Evolutionary conservation across 2,797 vertebrate genomes (phyloP), one percentile per base, ranked within the genome.

Genomic region (Macropus fuliginosus): DNA sequence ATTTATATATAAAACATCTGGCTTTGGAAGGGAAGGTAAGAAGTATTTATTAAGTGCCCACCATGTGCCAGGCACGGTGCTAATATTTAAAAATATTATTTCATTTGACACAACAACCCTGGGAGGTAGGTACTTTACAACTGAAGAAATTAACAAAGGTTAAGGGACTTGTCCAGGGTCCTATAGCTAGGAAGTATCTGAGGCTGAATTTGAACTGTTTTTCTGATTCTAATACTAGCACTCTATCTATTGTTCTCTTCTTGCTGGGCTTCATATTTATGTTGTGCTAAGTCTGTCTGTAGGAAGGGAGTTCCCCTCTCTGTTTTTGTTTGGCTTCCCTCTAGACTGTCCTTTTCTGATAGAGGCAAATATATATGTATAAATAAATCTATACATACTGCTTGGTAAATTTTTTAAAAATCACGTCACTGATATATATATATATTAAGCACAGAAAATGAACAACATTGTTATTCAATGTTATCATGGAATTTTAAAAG

Each of bases 391-490:
- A 40, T 21, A 40, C n/a, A n/a, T n/a, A 66, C 62, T 0, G 10
- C 16, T 66, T 66, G 5, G 14, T 66, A 66, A 66, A 66, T 66
- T 6, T 29, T n/a, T 16, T 16, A n/a, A 62, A 66, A 66, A 66
- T 66, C 62, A 66, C 34, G 34, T 66, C 34, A n/a, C 34, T 94
- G 40, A 91, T 93, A 95, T 94, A 92, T 92, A 92, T 46, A 46
- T 93, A 91, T 56, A 55, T 95, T 57, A n/a, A 94, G 46, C 89
- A 92, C 18, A 55, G 66, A 91, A 93, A 96, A 93, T 74, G 55
- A 93, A 92, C 92, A 34, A 54, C 91, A 56, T 24, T 93, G 54
- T 56, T 16, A 55, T 96, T 95, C 56, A 96, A 89, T 94, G 27
- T 95, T 94, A 16, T 4, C 54, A 90, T 31, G 92, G 95, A 93